Base-by-base conservation (phyloP, 2,888 invertebrate genomes). In the Lasius platythorax region DNA sequence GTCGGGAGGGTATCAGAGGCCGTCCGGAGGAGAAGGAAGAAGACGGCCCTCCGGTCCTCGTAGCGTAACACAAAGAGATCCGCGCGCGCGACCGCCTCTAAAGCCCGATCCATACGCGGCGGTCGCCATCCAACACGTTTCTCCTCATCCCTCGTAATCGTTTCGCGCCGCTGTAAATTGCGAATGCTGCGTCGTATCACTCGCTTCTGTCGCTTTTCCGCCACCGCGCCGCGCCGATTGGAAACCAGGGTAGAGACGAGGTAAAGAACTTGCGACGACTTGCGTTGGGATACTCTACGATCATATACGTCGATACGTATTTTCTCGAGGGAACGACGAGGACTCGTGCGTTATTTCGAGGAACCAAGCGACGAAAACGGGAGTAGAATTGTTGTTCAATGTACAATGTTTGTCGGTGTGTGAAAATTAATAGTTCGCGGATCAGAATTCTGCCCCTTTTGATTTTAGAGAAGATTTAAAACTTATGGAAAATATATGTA, bases 31-130 rank as follows among this genome's bases (percentile, higher is more conserved):
- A 88, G 91, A 85, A 91, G 85, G 91, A 91, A 91, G 91, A 91
- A 89, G 90, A 89, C 87, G 90, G 87, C 87, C 89, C 90, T 89
- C 88, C 88, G 88, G 87, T 87, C 87, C 87, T 91, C 86, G 87
- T 50, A 50, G 50, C 87, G 87, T 86, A 87, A 85, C 91, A 91
- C 90, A 91, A 91, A 91, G 91, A 91, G 89, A 91, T 88, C 91
- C 90, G 88, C 88, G 86, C 81, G 67, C 78, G 89, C 87, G 87
- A 83, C 83, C 88, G 82, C 86, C 87, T 85, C 88, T 91, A 85
- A 91, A 90, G 87, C 88, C 68, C 91, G 91, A 88, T 91, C 89
- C 89, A 91, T 91, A 90, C 89, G 91, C 85, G 79, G 82, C 68
- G 70, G 66, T 56, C 58, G 40, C 46, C 73, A 76, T 23, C 23